Percentiles rank a stretch among this genome's conserved stretches.
Conservation (phyloP, 2,888 invertebrate genomes). For the Sceliomorpha sp. region DNA sequence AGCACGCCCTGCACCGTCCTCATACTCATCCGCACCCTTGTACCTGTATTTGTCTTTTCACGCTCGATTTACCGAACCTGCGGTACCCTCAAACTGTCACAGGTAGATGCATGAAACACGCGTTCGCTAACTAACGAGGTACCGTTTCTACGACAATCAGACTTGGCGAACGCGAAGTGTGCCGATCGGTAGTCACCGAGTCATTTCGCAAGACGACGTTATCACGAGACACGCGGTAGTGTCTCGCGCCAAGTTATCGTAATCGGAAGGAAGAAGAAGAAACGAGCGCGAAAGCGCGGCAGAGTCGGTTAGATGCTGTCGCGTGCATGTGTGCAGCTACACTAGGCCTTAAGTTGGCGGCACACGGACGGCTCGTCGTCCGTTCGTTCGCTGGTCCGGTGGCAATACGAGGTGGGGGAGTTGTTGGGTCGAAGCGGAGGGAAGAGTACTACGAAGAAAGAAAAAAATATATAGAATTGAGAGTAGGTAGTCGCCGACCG, state of each 20-base stretch:
- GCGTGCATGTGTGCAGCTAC: constrained; percentile 80
- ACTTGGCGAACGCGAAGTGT: constrained; percentile 25
- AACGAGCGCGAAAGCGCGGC: constrained; percentile 60
- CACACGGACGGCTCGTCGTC: constrained; percentile 68
- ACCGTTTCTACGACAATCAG: constrained; percentile 14
- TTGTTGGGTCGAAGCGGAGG: constrained; percentile 60
- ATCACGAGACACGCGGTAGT: constrained; percentile 34
- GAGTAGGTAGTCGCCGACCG: constrained; percentile 62
- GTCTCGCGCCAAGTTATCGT: constrained; percentile 64
- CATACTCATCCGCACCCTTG: too few species aligned
- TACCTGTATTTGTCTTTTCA: too few species aligned
- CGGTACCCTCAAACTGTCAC: constrained; percentile 23
- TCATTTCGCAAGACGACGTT: constrained; percentile 22
- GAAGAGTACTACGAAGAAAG: constrained; percentile 57
- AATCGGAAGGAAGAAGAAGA: constrained; percentile 61
- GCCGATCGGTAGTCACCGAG: constrained; percentile 26
- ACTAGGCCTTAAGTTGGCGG: constrained; percentile 74
- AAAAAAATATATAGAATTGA: constrained; percentile 48
- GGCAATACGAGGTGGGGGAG: constrained; percentile 72
- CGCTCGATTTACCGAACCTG: too few species aligned
- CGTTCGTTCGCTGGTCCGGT: constrained; percentile 63
- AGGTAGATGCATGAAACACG: constrained; percentile 1
- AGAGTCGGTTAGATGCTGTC: constrained; percentile 74
- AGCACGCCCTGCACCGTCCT: too few species aligned
- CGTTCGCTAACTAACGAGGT: constrained; percentile 15